phyloP scores from a whole-genome alignment of 1,140 invertebrate species.

The Aleiodes sp. region DNA sequence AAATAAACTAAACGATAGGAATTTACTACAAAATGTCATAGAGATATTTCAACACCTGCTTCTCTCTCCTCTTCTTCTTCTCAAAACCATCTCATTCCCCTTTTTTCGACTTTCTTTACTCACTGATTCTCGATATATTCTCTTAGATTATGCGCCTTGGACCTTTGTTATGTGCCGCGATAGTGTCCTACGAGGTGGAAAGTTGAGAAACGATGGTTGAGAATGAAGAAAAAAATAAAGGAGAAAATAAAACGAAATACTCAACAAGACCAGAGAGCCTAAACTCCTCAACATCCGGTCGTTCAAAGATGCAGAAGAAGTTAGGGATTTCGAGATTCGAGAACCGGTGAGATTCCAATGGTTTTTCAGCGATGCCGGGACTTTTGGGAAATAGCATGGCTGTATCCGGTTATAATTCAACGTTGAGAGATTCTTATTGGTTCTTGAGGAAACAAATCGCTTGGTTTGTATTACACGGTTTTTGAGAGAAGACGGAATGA shows the following conservation, averaged over 20 bases:
- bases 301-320: conserved; percentile 30
- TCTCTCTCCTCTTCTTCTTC: neutral
- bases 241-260: neutral
- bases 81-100: neutral
- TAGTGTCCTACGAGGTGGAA: conserved; percentile 26
- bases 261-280: neutral
- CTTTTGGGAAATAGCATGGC: conserved; percentile 20
- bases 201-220: conserved; percentile 29
- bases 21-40: neutral
- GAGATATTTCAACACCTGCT: neutral
- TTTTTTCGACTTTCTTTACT: too few relatives aligned
- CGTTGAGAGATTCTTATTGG: neutral
- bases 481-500: conserved; percentile 44
- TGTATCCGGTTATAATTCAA: conserved; percentile 54
- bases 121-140: neutral
- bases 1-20: neutral
- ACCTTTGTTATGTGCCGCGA: conserved; percentile 18
- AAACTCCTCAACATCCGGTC: conserved; percentile 31
- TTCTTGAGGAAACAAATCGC: conserved; percentile 50
- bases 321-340: conserved; percentile 4
- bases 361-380: conserved; percentile 43
- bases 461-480: conserved; percentile 56
- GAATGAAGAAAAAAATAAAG: conserved; percentile 1
- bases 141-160: neutral
- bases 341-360: conserved; percentile 19